phyloP scores from a whole-genome alignment of 30 jellyfish, hydroid and myxozoan species.

The Calvadosia cruxmelitensis region DNA sequence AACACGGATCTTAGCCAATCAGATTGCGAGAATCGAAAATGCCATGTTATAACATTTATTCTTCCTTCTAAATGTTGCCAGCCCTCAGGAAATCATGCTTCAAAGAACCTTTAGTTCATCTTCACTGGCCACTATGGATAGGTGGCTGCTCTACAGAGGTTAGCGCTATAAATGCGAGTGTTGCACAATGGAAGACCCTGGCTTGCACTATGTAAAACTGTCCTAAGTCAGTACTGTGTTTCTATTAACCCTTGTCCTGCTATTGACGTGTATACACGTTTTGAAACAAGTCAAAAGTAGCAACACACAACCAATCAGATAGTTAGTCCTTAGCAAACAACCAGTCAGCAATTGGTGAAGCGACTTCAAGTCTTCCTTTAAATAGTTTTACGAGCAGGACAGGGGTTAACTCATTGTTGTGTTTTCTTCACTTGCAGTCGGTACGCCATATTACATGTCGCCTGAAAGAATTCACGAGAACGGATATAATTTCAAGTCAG shows the following conservation, averaged over 20 bases:
- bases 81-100: background rate
- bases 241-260: too few species aligned
- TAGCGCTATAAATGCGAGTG: background rate
- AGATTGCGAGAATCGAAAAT: too few species aligned
- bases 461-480: slow-evolving; percentile 96
- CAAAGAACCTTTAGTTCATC: background rate
- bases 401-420: too few species aligned
- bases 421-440: slow-evolving; percentile 37
- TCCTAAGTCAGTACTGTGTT: too few species aligned
- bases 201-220: background rate
- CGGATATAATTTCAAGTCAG: slow-evolving; percentile 95
- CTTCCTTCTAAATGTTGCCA: background rate
- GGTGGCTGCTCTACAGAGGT: background rate
- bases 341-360: background rate
- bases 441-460: slow-evolving; percentile 97
- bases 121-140: background rate
- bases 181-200: background rate
- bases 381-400: too few species aligned
- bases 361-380: background rate
- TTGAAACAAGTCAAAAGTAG: too few species aligned
- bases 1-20: too few species aligned
- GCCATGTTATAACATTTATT: too few species aligned
- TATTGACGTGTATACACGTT: too few species aligned
- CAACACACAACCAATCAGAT: background rate
- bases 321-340: background rate